phyloP scores from a whole-genome alignment of 1,140 invertebrate species.

The Platyura marginata region DNA sequence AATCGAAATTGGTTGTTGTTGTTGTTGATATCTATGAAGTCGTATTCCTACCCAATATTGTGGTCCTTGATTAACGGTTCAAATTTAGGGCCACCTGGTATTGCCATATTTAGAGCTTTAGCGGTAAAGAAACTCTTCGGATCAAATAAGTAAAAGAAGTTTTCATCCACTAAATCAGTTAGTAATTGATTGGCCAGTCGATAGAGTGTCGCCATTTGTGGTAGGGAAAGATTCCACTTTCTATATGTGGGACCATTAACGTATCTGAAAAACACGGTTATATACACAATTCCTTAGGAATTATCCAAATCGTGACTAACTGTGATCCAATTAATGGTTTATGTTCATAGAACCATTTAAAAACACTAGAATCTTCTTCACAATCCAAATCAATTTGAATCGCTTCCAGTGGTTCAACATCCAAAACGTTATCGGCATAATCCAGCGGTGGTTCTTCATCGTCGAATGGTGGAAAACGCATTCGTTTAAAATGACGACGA shows the following conservation, averaged over 20 bases:
- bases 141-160: constrained; percentile 99
- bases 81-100: constrained; percentile 99
- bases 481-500: constrained; percentile 95
- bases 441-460: constrained; percentile 99
- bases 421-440: constrained; percentile 97
- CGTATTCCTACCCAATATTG: constrained; percentile 65
- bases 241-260: constrained; percentile 97
- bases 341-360: constrained; percentile 97
- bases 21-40: too few relatives aligned
- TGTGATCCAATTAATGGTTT: constrained; percentile 85
- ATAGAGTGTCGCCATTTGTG: constrained; percentile 95
- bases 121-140: constrained; percentile 99
- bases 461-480: constrained; percentile 99
- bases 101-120: constrained; percentile 99
- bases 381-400: constrained; percentile 97
- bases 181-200: constrained; percentile 94
- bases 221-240: constrained; percentile 86
- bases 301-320: constrained; percentile 22
- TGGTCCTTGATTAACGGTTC: constrained; percentile 97
- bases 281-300: too few relatives aligned
- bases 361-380: constrained; percentile 84
- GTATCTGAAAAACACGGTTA: constrained; percentile 34
- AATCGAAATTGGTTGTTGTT: too few relatives aligned
- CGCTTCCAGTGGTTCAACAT: constrained; percentile 96
- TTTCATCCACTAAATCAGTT: constrained; percentile 95